Conservation (phyloP, 2,797 vertebrate genomes). For the Alauda arvensis region DNA sequence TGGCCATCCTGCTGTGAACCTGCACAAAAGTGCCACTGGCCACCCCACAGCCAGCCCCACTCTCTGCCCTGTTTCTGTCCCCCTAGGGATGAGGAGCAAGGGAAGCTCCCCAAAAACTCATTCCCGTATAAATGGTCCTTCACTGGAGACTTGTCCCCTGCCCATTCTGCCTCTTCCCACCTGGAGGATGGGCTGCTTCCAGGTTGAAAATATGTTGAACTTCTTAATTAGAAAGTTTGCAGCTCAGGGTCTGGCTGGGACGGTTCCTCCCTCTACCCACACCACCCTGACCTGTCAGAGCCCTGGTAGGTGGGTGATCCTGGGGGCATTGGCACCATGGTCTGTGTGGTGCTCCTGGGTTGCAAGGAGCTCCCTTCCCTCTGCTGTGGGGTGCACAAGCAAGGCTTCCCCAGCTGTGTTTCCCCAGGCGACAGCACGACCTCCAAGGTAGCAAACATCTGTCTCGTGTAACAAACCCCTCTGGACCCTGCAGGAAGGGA, state of each 20-base stretch:
- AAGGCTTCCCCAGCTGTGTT: background rate
- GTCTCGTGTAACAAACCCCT: background rate
- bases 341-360: background rate
- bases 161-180: background rate
- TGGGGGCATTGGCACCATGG: rapidly evolving
- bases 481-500: rapidly evolving
- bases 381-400: background rate
- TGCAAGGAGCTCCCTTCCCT: rapidly evolving
- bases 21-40: background rate
- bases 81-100: background rate
- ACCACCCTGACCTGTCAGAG: background rate
- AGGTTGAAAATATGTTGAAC: background rate
- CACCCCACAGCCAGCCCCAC: too few species aligned
- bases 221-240: background rate
- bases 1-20: background rate
- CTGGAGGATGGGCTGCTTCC: background rate
- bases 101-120: background rate
- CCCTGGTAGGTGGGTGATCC: background rate
- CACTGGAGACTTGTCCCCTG: background rate
- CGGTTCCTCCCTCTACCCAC: background rate
- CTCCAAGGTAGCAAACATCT: background rate
- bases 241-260: background rate
- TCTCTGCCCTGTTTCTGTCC: background rate
- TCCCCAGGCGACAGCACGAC: rapidly evolving
- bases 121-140: background rate